Base-by-base conservation (phyloP, 2,113 vertebrate species). In the Bucco capensis region DNA sequence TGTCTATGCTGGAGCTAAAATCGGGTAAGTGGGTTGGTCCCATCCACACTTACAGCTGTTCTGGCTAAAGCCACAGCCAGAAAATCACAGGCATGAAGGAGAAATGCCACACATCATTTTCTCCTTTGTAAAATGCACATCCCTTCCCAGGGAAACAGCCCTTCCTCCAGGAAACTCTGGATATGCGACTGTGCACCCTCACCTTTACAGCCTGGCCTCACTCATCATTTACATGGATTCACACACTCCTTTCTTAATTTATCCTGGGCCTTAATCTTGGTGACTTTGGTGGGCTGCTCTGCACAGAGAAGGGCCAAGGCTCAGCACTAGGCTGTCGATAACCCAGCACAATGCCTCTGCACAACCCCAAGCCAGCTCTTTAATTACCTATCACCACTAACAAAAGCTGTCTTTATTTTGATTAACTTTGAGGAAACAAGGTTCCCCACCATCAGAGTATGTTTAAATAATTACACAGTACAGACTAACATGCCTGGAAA, bases 331-430 rank as follows among this genome's bases (percentile, higher is more conserved):
- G 91, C 86, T 3, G 50, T 71, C 89, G 87, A 94, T 95, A 95
- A 89, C 66, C 78, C 37, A 2, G 86, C 85, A 92, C 79, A 93
- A 84, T 51, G 79, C 33, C 65, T 40, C 81, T 8, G 72, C 78
- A 8, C 64, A 49, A 82, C 12, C 33, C 69, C 19, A 31, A 82
- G 71, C 72, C 25, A 91, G 42, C 60, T 73, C 54, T 93, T 96
- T 97, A 95, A 98, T 97, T 96, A 96, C 95, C 93, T 79, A 95
- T 95, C 87, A 47, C 58, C 0, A 2, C 76, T 90, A 86, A 96
- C 92, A 94, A 97, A 97, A 95, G 85, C 89, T 90, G 69, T 89
- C 92, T 96, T 96, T 96, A 91, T 93, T 96, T 92, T 97, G 95
- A 97, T 97, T 96, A 95, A 96, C 89, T 95, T 93, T 74, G 73